Evolutionary conservation across 2,113 vertebrate genomes (phyloP), one percentile per base, ranked within the genome.

Genomic region (Serilophus lunatus): DNA sequence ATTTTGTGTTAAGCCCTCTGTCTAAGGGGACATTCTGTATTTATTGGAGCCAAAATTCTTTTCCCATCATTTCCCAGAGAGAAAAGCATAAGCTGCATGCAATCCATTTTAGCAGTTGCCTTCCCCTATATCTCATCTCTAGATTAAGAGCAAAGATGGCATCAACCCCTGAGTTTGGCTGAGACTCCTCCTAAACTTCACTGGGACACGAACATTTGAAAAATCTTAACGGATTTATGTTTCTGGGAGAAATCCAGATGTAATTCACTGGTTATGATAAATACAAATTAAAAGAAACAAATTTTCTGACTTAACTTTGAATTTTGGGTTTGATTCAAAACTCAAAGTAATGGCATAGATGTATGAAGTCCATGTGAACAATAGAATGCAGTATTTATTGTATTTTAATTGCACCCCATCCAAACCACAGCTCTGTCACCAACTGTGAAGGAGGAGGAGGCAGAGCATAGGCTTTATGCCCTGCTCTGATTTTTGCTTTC

Each of bases 11-110:
- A 92, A 87, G 61, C 82, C 35, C 82, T 90, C 85, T 93, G 78
- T 96, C 72, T 75, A 91, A 93, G 79, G 71, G 83, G 44, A 92
- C 25, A 7, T 40, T 85, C 65, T 75, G 45, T 95, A 60, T 95
- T 95, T 95, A 90, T 90, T 84, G 54, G 65, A 95, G 93, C 82
- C 94, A 96, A 94, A 93, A 97, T 96, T 92, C 57, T 90, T 93
- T 96, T 94, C 68, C 86, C 72, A 50, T 93, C 42, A 38, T 95
- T 95, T 92, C 60, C 66, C 38, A 90, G 61, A 74, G 63, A 88
- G 84, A 79, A 86, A 88, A 78, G 26, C 29, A 42, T 82, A 82
- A 79, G 94, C 69, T 91, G 44, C 68, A 75, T 82, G 75, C 84
- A 93, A 69, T 36, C 33, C 57, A 77, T 57, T 93, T 71, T 44